Evolutionary conservation across 1,140 invertebrate species (phyloP).

Genomic region (Drosophila setifemur): DNA sequence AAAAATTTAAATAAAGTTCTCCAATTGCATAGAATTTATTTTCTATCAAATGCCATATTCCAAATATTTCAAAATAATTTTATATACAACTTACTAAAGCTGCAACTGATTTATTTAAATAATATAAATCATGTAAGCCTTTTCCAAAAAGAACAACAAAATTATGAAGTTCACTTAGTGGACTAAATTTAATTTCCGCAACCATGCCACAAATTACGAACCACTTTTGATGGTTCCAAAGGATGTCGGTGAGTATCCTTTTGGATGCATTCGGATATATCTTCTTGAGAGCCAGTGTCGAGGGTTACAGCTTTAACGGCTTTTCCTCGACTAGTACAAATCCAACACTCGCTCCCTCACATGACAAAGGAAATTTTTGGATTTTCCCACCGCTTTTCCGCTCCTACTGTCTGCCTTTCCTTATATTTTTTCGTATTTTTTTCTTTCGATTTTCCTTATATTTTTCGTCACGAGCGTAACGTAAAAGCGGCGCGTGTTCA

Average conservation of each 20-base stretch:
- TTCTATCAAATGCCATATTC: too few relatives aligned
- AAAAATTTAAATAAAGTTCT: too few relatives aligned
- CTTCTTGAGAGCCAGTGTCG: constrained; percentile 35
- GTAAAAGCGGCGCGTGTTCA: constrained; percentile 67
- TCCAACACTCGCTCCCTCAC: too few relatives aligned
- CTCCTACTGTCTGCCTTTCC: background rate
- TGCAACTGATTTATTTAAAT: too few relatives aligned
- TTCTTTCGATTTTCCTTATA: constrained; percentile 5
- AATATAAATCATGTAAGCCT: too few relatives aligned
- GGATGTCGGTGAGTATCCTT: constrained; percentile 26
- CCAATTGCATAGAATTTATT: too few relatives aligned
- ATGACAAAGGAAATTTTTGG: constrained; percentile 50
- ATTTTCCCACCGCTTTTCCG: constrained; percentile 22
- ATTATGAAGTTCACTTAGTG: too few relatives aligned
- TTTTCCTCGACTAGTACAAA: background rate
- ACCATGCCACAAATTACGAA: background rate
- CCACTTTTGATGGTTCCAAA: background rate
- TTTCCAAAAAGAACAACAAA: too few relatives aligned
- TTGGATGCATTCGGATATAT: constrained; percentile 34
- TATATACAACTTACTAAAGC: too few relatives aligned
- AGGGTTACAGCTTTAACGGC: constrained; percentile 8
- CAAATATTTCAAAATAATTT: too few relatives aligned
- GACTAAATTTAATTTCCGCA: too few relatives aligned
- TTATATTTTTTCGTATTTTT: background rate
- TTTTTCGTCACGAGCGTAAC: constrained; percentile 66